Evolutionary conservation across 2,797 vertebrate species (phyloP).

Genomic region (Sardinella longiceps): DNA sequence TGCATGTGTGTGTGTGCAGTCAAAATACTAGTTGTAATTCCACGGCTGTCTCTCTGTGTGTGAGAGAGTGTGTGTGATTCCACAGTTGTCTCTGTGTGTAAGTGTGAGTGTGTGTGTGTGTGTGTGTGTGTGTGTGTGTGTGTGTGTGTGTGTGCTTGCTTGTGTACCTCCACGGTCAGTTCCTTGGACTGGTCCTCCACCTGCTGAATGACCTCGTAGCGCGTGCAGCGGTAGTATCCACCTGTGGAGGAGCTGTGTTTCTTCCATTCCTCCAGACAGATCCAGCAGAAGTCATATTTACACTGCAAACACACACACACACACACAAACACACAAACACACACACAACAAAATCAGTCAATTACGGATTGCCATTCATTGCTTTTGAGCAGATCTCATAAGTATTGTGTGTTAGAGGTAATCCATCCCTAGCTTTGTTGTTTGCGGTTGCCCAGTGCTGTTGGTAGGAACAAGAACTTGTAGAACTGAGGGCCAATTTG

Average conservation of each 20-base stretch:
- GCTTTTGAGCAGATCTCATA: too few relatives aligned
- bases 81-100: not conserved
- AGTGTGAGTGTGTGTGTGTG: not conserved
- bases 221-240: slow-evolving; percentile 97
- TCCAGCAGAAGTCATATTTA: slow-evolving; percentile 99
- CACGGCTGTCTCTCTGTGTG: not conserved
- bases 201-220: slow-evolving; percentile 97
- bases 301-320: slow-evolving; percentile 72
- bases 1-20: not conserved
- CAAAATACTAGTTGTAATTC: too few relatives aligned
- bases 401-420: too few relatives aligned
- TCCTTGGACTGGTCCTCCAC: slow-evolving; percentile 98
- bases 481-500: too few relatives aligned
- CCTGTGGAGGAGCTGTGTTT: slow-evolving; percentile 99
- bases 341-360: too few relatives aligned
- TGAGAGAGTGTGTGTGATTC: not conserved
- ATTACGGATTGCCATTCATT: too few relatives aligned
- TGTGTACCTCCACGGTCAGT: slow-evolving; percentile 93
- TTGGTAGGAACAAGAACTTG: too few relatives aligned
- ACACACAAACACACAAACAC: too few relatives aligned
- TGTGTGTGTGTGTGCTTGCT: not conserved
- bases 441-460: too few relatives aligned
- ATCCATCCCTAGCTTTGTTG: too few relatives aligned
- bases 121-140: not conserved
- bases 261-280: slow-evolving; percentile 99